Evolutionary conservation across 2,797 vertebrate genomes (phyloP), one percentile per base, ranked within the genome.

Genomic region (Zalophus californianus): DNA sequence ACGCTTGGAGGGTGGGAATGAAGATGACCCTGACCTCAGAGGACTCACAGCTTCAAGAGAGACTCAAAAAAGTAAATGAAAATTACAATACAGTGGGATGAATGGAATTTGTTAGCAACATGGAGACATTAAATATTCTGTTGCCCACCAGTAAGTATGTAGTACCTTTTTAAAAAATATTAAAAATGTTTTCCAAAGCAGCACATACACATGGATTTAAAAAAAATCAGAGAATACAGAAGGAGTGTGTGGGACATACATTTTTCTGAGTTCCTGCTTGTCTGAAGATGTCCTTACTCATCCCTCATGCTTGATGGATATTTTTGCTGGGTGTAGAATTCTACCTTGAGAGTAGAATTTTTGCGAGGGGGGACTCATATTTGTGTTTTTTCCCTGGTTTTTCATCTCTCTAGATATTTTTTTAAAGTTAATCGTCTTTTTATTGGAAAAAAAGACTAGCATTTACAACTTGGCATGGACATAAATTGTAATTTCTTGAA

Each of bases 21-120:
- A 84, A 90, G n/a, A 60, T 64, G 72, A 90, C 60, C n/a, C 9
- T 78, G 52, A 56, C 25, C 41, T 68, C 79, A 84, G 50, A 85
- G 35, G 50, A 85, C 50, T 85, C 70, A n/a, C 16, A 78, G n/a
- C 21, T 89, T 66, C 68, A 83, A 84, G 52, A 89, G 3, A 16
- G n/a, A 89, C 68, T 92, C 27, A 92, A 62, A 68, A 83, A 77
- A 80, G 83, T 35, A n/a, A 95, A 56, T 44, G 4, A 87, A 77
- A 86, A 73, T 32, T 73, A 10, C 29, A 86, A 25, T 64, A 48
- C 13, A 32, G 10, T 35, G 56, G 38, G 35, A 86, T 64, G 35
- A 80, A 75, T 75, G 32, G 48, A 56, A 72, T 82, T 83, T 27
- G 7, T 18, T 48, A 35, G 25, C 38, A 75, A 58, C 32, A 27